Percentiles rank a stretch among this genome's conserved stretches.
Conservation (phyloP, 2,113 vertebrate species). For the Charadrius vociferus region DNA sequence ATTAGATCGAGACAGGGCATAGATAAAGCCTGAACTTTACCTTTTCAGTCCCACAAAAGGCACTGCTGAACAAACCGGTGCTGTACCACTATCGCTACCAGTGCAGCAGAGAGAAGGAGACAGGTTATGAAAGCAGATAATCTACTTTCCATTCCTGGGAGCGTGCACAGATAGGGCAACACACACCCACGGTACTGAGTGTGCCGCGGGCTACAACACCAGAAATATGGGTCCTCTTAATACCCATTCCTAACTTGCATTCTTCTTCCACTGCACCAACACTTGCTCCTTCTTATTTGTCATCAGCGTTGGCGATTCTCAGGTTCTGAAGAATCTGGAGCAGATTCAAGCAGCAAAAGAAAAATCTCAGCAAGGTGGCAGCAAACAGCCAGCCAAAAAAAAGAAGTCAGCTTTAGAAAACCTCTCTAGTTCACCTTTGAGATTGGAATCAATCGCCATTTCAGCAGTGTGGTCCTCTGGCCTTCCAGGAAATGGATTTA, state of each 20-base stretch:
- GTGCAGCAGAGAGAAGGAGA: background rate
- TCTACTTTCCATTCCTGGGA: background rate
- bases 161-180: background rate
- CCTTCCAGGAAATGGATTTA: background rate
- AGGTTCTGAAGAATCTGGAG: background rate
- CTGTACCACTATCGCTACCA: background rate
- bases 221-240: background rate
- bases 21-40: background rate
- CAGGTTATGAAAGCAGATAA: background rate
- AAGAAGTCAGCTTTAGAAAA: background rate
- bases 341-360: background rate
- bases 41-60: background rate
- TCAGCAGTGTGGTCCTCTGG: background rate
- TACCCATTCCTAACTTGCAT: background rate
- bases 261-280: background rate
- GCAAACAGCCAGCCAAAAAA: constrained; percentile 37
- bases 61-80: background rate
- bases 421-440: background rate
- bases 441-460: background rate
- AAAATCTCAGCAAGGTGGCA: constrained; percentile 61
- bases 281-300: background rate
- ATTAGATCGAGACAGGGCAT: background rate
- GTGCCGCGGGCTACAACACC: accelerated
- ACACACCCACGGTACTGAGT: background rate
- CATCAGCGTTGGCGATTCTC: background rate